Evolutionary conservation across 2,113 vertebrate species (phyloP).

Genomic region (Trachemys scripta): DNA sequence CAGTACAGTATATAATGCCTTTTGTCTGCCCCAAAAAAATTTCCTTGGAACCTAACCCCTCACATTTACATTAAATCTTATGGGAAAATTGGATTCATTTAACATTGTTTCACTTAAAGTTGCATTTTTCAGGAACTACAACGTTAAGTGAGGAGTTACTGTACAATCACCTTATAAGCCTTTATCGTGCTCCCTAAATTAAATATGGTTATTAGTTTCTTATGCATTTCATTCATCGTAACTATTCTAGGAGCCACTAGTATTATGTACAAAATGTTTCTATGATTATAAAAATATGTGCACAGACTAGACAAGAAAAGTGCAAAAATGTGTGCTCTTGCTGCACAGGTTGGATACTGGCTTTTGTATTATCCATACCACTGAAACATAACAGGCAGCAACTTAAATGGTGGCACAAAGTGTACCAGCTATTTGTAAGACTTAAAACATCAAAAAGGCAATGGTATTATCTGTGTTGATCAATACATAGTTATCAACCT

Average conservation of each 20-base stretch:
- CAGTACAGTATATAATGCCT: no score
- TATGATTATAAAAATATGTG: background rate
- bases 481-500: fast-evolving
- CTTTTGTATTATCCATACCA: background rate
- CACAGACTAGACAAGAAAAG: background rate
- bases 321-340: fast-evolving
- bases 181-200: fast-evolving
- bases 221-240: background rate
- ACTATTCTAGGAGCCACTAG: background rate
- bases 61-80: no score
- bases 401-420: background rate
- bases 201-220: background rate
- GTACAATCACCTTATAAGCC: fast-evolving
- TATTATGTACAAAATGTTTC: background rate
- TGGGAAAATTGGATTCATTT: no score
- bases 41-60: no score
- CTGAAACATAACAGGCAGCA: no score
- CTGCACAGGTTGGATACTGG: fast-evolving
- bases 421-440: fast-evolving
- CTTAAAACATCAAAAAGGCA: background rate
- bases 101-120: no score
- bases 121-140: no score
- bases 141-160: no score
- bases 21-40: no score
- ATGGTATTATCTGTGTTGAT: background rate